Percentiles rank a stretch among this genome's conserved stretches.
phyloP scores from a whole-genome alignment of 2,888 invertebrate species.

The Eurytoma californica region DNA sequence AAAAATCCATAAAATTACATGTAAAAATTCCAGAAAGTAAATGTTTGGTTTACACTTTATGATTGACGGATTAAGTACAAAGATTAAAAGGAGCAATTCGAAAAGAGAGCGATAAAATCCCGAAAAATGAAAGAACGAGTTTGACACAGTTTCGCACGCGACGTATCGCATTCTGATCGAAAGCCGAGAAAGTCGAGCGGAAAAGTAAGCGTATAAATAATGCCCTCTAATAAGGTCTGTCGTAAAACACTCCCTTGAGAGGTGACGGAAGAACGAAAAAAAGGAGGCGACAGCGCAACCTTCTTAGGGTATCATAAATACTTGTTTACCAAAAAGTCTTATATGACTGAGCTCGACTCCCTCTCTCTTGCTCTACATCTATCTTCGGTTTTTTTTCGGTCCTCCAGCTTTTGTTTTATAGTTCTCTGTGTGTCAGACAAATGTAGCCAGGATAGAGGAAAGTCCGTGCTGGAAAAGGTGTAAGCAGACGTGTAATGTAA shows the following conservation, averaged over 20 bases:
- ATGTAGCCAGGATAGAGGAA: not conserved
- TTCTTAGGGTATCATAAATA: slow-evolving; percentile 21
- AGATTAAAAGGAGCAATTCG: too few relatives aligned
- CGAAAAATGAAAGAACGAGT: too few relatives aligned
- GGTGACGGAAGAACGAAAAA: not conserved
- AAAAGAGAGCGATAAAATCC: too few relatives aligned
- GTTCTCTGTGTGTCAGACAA: slow-evolving; percentile 3
- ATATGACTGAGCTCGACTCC: slow-evolving; percentile 6
- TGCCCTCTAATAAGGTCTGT: slow-evolving; percentile 22
- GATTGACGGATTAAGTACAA: too few relatives aligned
- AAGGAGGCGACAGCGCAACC: not conserved
- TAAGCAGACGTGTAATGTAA: not conserved
- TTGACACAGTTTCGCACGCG: not conserved
- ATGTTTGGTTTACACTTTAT: too few relatives aligned
- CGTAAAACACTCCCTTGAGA: slow-evolving; percentile 12
- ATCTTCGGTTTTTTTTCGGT: not conserved
- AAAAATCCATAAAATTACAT: too few relatives aligned
- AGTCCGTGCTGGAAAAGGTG: not conserved
- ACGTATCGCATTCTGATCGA: not conserved
- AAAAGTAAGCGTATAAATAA: slow-evolving; percentile 35
- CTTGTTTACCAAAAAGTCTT: slow-evolving; percentile 23
- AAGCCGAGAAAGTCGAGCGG: not conserved
- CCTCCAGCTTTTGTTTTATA: slow-evolving; percentile 11
- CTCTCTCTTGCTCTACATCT: not conserved
- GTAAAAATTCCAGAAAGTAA: too few relatives aligned